Base-by-base conservation (phyloP, 1,140 invertebrate genomes). In the Phymastichus coffea region DNA sequence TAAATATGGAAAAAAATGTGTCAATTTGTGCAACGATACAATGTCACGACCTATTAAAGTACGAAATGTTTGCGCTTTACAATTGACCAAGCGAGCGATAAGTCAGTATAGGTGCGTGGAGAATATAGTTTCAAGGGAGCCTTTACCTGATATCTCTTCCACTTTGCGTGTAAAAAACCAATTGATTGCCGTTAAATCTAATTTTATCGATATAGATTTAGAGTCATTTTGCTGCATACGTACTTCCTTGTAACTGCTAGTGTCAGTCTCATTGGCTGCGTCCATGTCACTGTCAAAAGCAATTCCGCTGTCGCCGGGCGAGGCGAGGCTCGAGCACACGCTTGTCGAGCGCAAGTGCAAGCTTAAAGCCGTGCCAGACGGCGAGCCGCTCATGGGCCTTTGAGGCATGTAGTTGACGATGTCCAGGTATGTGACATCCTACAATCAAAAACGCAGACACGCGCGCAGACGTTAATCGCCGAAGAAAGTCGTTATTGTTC, bases 351-450 rank as follows among this genome's bases (percentile, higher is more conserved):
- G 70, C 12, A 79, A 57, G 63, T 79, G 76, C 40, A 79, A 67
- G 3, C 74, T 74, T 30, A 79, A 69, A 20, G 73, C 73, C 25
- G 73, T 77, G 19, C 74, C 77, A 8, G 77, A 74, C 2, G 78
- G 76, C 37, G 76, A 79, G 35, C 76, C 75, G n/a, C 77, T 79
- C 78, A 80, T 80, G 62, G 78, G 73, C 63, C 75, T 72, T 58
- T 76, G 76, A n/a, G 78, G 77, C 78, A 79, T 78, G 33, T 80
- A 80, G 57, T 80, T 78, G 54, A 76, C 77, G 52, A 74, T 78
- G 35, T 80, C 78, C 56, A 80, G 52, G 63, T 78, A 79, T 12
- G 77, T 80, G 17, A 80, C 78, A 66, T 80, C 77, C 78, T 80
- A 37, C 23, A 63, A 61, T 37, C 38, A 33, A 61, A 53, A 14